Evolutionary conservation across 2,797 vertebrate genomes (phyloP).

Genomic region (Hydrophis major): DNA sequence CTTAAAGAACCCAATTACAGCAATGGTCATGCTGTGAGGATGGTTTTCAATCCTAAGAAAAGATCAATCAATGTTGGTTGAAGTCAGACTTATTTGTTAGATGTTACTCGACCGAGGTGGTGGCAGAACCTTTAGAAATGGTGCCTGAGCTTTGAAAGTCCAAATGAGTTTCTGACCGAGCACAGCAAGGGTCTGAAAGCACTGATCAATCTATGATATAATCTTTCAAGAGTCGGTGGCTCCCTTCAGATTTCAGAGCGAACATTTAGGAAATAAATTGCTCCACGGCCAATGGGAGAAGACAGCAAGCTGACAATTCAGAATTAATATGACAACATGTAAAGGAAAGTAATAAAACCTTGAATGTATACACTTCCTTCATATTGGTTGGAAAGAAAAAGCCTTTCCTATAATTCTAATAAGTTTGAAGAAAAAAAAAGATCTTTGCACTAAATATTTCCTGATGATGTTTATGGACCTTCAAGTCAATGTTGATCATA

Average conservation of each 20-base stretch:
- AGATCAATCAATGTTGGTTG: constrained; percentile 34
- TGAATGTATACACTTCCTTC: not conserved
- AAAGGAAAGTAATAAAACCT: not conserved
- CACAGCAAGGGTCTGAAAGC: constrained; percentile 35
- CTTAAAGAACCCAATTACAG: constrained; percentile 63
- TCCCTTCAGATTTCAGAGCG: constrained; percentile 28
- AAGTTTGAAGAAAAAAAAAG: not conserved
- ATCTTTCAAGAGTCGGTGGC: constrained; percentile 37
- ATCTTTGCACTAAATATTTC: not conserved
- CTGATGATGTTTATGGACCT: not conserved
- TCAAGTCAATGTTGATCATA: not conserved
- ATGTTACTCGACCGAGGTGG: constrained; percentile 5
- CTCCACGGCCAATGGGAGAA: constrained; percentile 29
- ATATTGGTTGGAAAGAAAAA: not conserved
- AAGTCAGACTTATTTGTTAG: constrained; percentile 23
- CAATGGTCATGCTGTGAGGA: constrained; percentile 61
- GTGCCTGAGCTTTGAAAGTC: constrained; percentile 39
- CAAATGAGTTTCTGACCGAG: constrained; percentile 5
- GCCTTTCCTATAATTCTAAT: not conserved
- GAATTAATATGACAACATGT: not conserved
- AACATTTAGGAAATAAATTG: constrained; percentile 45
- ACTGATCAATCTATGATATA: constrained; percentile 2
- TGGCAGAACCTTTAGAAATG: constrained; percentile 52
- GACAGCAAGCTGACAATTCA: not conserved
- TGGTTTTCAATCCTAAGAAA: constrained; percentile 53